Evolutionary conservation across 2,888 invertebrate genomes (phyloP).

Genomic region (Drosophila subsilvestris): DNA sequence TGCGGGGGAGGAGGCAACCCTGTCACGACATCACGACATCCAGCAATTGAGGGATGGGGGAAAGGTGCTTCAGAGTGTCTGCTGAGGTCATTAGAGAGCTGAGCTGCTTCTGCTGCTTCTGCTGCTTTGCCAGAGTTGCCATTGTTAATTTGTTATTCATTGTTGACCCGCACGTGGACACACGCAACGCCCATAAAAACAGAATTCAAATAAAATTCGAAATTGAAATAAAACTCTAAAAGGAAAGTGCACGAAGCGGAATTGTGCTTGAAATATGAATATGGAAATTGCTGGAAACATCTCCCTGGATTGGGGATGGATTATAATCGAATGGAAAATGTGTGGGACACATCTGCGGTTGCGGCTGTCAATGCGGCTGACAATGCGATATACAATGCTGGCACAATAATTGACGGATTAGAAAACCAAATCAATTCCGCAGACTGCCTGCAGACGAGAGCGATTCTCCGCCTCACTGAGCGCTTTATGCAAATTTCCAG

Average conservation of each 20-base stretch:
- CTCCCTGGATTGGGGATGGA: constrained; percentile 24
- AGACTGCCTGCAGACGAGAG: constrained; percentile 40
- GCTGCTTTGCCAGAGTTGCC: not conserved
- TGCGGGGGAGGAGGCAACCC: not conserved
- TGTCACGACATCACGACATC: not conserved
- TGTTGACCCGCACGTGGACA: constrained; percentile 45
- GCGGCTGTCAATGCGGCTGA: constrained; percentile 31
- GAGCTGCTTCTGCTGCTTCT: constrained; percentile 3
- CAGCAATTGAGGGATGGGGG: not conserved
- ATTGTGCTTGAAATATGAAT: constrained; percentile 22
- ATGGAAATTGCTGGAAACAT: constrained; percentile 35
- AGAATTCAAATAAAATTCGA: constrained; percentile 16
- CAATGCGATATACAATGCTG: not conserved
- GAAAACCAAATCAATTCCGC: constrained; percentile 71
- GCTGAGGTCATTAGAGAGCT: constrained; percentile 27
- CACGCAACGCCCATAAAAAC: constrained; percentile 40
- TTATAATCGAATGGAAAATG: constrained; percentile 43
- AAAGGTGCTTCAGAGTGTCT: constrained; percentile 20
- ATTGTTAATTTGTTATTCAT: constrained; percentile 48
- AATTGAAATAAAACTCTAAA: constrained; percentile 17
- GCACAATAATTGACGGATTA: constrained; percentile 58
- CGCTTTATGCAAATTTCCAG: constrained; percentile 56
- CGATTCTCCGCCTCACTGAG: constrained; percentile 49
- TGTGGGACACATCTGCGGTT: constrained; percentile 18
- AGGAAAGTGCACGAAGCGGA: constrained; percentile 13